phyloP scores from a whole-genome alignment of 1,140 invertebrate genomes.

The Globodera rostochiensis region DNA sequence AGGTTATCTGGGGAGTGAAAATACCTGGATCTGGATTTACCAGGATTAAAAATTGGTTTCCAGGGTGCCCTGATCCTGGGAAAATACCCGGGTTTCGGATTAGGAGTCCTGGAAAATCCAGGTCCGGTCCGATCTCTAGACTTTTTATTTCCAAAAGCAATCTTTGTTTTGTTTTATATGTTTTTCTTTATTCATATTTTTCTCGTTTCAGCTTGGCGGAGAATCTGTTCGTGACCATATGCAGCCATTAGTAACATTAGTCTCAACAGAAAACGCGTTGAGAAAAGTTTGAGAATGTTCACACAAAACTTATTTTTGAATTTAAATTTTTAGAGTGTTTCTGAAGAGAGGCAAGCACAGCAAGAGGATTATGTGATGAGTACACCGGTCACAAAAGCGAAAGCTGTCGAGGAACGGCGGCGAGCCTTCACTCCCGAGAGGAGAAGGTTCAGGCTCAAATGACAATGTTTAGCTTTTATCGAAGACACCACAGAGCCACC shows the following conservation, averaged over 20 bases:
- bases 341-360: neutral
- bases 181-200: too few relatives aligned
- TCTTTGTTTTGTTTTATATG: too few relatives aligned
- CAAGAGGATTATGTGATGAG: neutral
- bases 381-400: neutral
- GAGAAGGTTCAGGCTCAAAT: neutral
- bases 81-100: too few relatives aligned
- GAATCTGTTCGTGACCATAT: slow-evolving; percentile 2
- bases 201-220: slow-evolving; percentile 13
- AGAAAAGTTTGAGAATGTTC: neutral
- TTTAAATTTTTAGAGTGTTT: slow-evolving; percentile 3
- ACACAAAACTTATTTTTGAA: neutral
- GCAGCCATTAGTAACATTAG: neutral
- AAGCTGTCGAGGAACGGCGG: neutral
- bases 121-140: too few relatives aligned
- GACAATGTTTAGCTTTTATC: neutral
- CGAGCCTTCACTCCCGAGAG: neutral
- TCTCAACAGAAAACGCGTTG: neutral
- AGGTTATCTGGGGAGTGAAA: too few relatives aligned
- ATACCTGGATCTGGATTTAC: too few relatives aligned
- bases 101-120: too few relatives aligned
- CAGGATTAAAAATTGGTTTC: too few relatives aligned
- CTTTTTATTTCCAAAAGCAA: too few relatives aligned
- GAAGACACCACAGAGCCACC: neutral
- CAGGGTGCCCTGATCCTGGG: too few relatives aligned